A percentile compares a stretch with the other conserved stretches of the same genome.
These are phyloP conservation scores for Theocolax elegans DNA, from an alignment of 1,140 invertebrate species.

Conservation along the genomic window DNA sequence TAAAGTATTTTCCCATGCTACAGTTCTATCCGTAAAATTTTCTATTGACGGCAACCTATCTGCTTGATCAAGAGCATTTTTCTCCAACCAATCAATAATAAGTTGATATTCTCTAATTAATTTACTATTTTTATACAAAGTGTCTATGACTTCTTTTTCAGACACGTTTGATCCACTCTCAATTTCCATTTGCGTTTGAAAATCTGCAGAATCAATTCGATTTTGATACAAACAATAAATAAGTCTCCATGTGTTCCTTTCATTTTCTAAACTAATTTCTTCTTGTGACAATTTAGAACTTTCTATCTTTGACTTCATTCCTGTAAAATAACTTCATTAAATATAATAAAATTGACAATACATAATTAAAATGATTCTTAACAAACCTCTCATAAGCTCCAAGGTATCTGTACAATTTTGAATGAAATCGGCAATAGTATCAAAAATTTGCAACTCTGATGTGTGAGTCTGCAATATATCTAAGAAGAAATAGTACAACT, in stretches of 20 bases:
- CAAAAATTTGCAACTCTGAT: conserved; percentile 69
- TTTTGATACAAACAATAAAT: conserved; percentile 84
- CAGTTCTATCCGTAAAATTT: conserved; percentile 80
- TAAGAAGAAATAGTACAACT: conserved; percentile 71
- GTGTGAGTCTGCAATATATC: conserved; percentile 69
- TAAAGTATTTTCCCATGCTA: conserved; percentile 92
- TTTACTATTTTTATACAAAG: conserved; percentile 74
- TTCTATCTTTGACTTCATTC: conserved; percentile 70
- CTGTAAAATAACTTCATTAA: conserved; percentile 60
- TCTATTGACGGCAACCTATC: conserved; percentile 74
- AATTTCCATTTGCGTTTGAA: conserved; percentile 65
- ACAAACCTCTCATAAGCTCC: conserved; percentile 62
- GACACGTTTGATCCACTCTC: conserved; percentile 60
- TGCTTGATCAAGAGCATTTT: conserved; percentile 79
- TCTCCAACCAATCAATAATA: conserved; percentile 93
- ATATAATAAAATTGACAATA: neutral
- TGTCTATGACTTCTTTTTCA: conserved; percentile 74
- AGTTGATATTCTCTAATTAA: conserved; percentile 82
- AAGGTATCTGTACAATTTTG: conserved; percentile 69
- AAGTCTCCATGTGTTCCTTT: conserved; percentile 89
- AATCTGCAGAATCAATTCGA: conserved; percentile 66
- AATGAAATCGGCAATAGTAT: conserved; percentile 70
- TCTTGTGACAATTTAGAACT: conserved; percentile 62
- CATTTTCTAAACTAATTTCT: conserved; percentile 73
- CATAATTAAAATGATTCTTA: conserved; percentile 56